phyloP scores from a whole-genome alignment of 2,797 vertebrate genomes.

The Gila robusta region DNA sequence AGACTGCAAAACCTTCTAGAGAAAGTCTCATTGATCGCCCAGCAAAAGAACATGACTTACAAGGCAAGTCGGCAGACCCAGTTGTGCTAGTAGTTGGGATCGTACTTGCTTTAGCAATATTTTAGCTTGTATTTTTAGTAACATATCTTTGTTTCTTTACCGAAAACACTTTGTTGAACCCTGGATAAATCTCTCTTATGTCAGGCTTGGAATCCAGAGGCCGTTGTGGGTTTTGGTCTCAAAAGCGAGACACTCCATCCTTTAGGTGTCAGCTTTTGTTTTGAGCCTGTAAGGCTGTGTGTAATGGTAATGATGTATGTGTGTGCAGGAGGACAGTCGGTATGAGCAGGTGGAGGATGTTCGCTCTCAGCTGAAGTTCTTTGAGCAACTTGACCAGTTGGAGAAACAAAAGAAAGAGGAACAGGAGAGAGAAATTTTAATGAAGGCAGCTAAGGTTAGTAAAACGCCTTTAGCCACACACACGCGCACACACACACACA shows the following conservation, averaged over 20 bases:
- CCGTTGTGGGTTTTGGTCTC: background rate
- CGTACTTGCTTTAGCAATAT: background rate
- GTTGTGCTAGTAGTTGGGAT: background rate
- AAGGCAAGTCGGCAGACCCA: constrained; percentile 81
- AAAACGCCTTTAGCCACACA: background rate
- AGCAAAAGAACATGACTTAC: constrained; percentile 91
- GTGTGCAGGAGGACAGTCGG: constrained; percentile 87
- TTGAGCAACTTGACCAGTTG: constrained; percentile 96
- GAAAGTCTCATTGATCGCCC: constrained; percentile 91
- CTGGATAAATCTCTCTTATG: background rate
- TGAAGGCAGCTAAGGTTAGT: constrained; percentile 86
- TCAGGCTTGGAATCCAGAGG: background rate
- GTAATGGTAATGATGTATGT: constrained; percentile 13
- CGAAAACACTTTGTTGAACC: background rate
- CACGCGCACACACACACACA: background rate
- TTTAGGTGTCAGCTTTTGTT: constrained; percentile 17
- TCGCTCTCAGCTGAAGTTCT: constrained; percentile 94
- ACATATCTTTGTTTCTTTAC: constrained; percentile 13
- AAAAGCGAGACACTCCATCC: background rate
- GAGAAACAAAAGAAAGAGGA: constrained; percentile 97
- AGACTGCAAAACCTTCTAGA: constrained; percentile 91
- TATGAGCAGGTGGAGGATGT: constrained; percentile 91
- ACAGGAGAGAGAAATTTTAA: constrained; percentile 96
- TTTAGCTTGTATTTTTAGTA: background rate
- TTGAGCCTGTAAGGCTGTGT: background rate